Evolutionary conservation across 2,113 vertebrate species (phyloP), one percentile per base, ranked within the genome.

Genomic region (Gymnorhina tibicen): DNA sequence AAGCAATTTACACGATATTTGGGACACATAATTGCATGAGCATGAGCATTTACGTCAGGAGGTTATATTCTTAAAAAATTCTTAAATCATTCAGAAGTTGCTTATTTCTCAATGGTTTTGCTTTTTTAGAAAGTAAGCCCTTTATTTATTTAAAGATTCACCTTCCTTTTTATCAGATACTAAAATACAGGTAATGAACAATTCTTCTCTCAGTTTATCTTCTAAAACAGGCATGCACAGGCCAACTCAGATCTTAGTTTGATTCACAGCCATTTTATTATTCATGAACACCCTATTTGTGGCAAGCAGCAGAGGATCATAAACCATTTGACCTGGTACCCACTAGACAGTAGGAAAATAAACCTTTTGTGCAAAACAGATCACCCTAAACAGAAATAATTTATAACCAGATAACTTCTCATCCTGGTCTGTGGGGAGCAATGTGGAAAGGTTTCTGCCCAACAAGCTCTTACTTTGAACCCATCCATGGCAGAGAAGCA

Each of bases 221-320:
- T 80, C 52, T 24, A 39, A 69, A 80, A 70, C 6, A 33, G 47
- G 82, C 68, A 83, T 2, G 3, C 44, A 47, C 21, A 77, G 35
- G 47, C 24, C 85, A 80, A 87, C 68, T 95, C 59, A 80, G 68
- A 74, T 20, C 26, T 37, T 37, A 56, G 60, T 20, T 78, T 78
- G 52, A 92, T 84, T 93, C 80, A 89, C 41, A 91, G 64, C 16
- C 44, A 39, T 72, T 94, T 93, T n/a, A 91, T 83, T 95, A 89
- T 81, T 94, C 60, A 78, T 88, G 82, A 96, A 68, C 17, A 84
- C 37, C 55, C 52, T 42, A 47, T 78, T 70, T 86, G 28, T 39
- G 28, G 63, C 66, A 56, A 96, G 74, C 33, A 83, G 85, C 41
- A 63, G 68, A 93, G 50, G 42, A 80, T 87, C 67, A 83, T 44